Base-by-base conservation (phyloP, 2,797 vertebrate genomes). In the Echeneis naucrates region DNA sequence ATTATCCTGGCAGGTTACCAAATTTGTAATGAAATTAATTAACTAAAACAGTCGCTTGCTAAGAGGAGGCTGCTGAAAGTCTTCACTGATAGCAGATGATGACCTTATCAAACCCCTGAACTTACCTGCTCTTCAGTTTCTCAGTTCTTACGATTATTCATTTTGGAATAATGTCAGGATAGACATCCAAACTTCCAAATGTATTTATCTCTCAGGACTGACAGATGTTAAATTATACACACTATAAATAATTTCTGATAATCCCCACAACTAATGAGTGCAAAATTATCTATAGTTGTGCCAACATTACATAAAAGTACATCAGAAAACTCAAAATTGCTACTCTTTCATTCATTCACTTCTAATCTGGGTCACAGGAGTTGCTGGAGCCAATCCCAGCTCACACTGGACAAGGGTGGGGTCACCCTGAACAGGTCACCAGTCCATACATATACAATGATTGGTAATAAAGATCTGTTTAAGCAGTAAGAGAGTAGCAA, bases 1-100 rank as follows among this genome's bases (percentile, higher is more conserved):
- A 69, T 45, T 48, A 64, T 59, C 32, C 27, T 50, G 35, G 63
- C n/a, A 63, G 55, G 59, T 56, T 59, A 66, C 72, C 26, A 66
- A 30, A 60, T n/a, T 21, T 30, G 24, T 42, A 58, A 59, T n/a
- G 48, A 4, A 53, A 83, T 59, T 19, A 51, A 63, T 57, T n/a
- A 81, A 47, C 53, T 60, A 38, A 77, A 77, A 47, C 35, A 19
- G 8, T 35, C 23, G 9, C n/a, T 13, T 13, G 17, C 54, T 54
- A 37, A 67, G 52, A 16, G 10, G 40, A 42, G 2, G 16, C 16
- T 42, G 16, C 40, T 16, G 2, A 12, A 40, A n/a, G 9, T n/a
- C 19, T 24, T n/a, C 16, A 35, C 19, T 40, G 14, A 53, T 32
- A 45, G 47, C 35, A 21, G n/a, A 14, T 35, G 19, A 17, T 2